Conservation (phyloP, 2,888 invertebrate genomes). For the Melolontha melolontha region DNA sequence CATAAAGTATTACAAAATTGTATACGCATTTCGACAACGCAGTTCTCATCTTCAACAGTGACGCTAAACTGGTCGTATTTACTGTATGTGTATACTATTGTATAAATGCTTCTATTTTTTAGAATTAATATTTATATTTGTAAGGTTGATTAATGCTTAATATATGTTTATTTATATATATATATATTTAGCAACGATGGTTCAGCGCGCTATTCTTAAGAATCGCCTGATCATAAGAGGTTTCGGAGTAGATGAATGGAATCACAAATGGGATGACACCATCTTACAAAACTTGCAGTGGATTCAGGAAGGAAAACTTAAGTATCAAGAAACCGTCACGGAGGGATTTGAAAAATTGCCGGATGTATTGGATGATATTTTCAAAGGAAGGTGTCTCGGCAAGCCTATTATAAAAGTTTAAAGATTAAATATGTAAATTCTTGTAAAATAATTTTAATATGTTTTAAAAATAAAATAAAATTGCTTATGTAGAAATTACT, state of each 20-base stretch:
- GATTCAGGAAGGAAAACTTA: conserved; percentile 75
- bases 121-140: too few species aligned
- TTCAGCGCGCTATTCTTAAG: conserved; percentile 68
- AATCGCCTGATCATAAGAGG: conserved; percentile 75
- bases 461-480: too few species aligned
- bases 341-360: conserved; percentile 82
- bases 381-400: conserved; percentile 66
- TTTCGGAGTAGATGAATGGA: conserved; percentile 70
- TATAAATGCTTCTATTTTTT: too few species aligned
- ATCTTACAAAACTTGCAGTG: conserved; percentile 72
- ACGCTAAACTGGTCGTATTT: too few species aligned
- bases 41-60: too few species aligned
- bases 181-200: conserved; percentile 54
- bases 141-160: too few species aligned
- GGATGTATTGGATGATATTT: conserved; percentile 63
- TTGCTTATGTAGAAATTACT: too few species aligned
- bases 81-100: too few species aligned
- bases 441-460: too few species aligned
- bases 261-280: conserved; percentile 71
- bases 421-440: background rate
- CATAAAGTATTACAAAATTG: too few species aligned
- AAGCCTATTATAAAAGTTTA: conserved; percentile 58
- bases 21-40: too few species aligned
- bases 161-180: too few species aligned
- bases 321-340: conserved; percentile 75